These are phyloP conservation scores for Scyliorhinus canicula DNA, from an alignment of 2,797 vertebrate species.

Conservation along the genomic window DNA sequence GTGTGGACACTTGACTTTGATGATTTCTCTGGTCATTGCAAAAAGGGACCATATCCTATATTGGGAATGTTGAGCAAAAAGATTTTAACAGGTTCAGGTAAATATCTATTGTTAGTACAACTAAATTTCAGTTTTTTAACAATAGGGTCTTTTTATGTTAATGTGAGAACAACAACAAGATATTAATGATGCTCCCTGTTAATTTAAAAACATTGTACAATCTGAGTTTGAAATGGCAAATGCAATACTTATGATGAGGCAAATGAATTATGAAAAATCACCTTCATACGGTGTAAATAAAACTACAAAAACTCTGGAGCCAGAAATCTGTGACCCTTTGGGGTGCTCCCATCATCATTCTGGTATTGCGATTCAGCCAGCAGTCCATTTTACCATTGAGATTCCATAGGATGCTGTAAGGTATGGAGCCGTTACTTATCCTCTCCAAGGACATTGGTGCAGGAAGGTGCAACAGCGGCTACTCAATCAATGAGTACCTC, in stretches of 20 bases:
- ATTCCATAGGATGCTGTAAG: neutral
- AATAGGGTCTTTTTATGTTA: neutral
- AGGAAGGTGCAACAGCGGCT: no score
- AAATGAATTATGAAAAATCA: neutral
- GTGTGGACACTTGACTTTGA: constrained; percentile 26
- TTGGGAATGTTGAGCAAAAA: neutral
- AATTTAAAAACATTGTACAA: neutral
- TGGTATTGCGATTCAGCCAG: neutral
- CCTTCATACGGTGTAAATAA: neutral
- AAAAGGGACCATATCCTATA: neutral
- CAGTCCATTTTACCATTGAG: neutral
- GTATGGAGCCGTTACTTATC: neutral
- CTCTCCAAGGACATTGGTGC: neutral
- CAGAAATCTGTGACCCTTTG: neutral
- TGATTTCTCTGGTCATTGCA: neutral
- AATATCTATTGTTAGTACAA: neutral
- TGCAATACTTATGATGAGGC: neutral
- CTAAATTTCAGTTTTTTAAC: neutral
- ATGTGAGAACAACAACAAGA: neutral
- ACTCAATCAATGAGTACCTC: neutral
- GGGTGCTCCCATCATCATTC: neutral
- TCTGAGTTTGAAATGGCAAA: neutral
- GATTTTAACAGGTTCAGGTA: neutral
- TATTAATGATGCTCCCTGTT: neutral
- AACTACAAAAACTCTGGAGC: neutral